These are phyloP conservation scores for Lutjanus campechanus DNA, from an alignment of 2,797 vertebrate genomes.

Conservation along the genomic window DNA sequence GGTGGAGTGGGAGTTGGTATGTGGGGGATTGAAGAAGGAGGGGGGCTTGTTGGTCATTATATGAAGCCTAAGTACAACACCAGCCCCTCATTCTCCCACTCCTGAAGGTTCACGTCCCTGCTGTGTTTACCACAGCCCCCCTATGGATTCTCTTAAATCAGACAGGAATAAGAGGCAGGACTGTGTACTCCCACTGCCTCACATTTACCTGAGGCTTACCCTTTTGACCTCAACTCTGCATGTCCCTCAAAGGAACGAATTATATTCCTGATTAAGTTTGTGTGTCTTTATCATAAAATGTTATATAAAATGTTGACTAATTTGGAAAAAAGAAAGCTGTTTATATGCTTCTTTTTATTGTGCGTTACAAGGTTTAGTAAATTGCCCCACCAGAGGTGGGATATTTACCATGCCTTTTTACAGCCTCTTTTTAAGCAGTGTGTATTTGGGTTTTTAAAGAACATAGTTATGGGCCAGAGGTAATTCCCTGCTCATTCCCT, in stretches of 20 bases:
- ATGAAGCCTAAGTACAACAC: constrained; percentile 75
- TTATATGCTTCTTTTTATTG: constrained; percentile 45
- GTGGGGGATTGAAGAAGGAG: constrained; percentile 57
- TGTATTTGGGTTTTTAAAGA: constrained; percentile 65
- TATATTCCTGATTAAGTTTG: constrained; percentile 67
- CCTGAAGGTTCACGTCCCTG: constrained; percentile 72
- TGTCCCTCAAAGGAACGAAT: constrained; percentile 68
- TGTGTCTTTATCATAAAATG: constrained; percentile 58
- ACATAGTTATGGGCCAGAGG: constrained; percentile 54
- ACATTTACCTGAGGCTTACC: constrained; percentile 85
- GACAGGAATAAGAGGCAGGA: constrained; percentile 75
- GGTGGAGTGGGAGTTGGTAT: constrained; percentile 73
- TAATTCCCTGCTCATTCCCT: constrained; percentile 67
- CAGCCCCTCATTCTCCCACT: constrained; percentile 74
- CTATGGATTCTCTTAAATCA: constrained; percentile 82
- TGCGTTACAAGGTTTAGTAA: constrained; percentile 52
- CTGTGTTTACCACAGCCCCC: constrained; percentile 79
- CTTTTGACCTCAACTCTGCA: constrained; percentile 76
- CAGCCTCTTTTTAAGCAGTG: constrained; percentile 52
- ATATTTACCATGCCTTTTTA: constrained; percentile 71
- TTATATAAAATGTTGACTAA: constrained; percentile 44
- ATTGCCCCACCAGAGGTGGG: constrained; percentile 60
- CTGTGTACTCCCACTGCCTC: constrained; percentile 72
- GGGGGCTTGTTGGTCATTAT: constrained; percentile 76
- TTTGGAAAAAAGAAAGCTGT: constrained; percentile 49